Conservation (phyloP, 2,888 invertebrate genomes). For the Micropterix aruncella region DNA sequence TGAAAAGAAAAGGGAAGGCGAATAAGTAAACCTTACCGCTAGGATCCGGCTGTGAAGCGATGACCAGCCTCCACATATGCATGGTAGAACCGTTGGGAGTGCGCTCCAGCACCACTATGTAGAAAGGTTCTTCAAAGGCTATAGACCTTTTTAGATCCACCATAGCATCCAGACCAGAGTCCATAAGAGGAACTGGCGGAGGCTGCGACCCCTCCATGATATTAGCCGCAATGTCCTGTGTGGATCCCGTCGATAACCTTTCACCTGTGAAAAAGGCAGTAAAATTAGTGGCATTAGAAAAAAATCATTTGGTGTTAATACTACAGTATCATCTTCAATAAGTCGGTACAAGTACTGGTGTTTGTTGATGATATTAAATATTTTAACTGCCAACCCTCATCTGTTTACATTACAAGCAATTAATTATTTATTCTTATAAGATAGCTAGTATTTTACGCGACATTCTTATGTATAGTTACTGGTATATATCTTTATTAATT, state of each 20-base stretch:
- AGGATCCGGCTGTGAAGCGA: constrained; percentile 61
- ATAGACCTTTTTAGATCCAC: constrained; percentile 78
- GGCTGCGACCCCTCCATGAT: constrained; percentile 22
- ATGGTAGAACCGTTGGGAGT: constrained; percentile 72
- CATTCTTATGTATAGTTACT: no score
- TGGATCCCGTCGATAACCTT: not conserved
- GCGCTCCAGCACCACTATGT: constrained; percentile 84
- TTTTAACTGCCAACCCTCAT: no score
- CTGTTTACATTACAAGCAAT: no score
- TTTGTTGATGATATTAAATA: no score
- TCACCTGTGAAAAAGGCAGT: not conserved
- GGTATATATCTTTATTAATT: no score
- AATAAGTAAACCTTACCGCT: constrained; percentile 16
- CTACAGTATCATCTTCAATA: no score
- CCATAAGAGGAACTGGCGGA: constrained; percentile 36
- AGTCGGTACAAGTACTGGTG: no score
- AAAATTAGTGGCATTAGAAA: no score
- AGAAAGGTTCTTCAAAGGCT: constrained; percentile 89
- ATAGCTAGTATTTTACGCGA: no score
- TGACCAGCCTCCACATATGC: constrained; percentile 92
- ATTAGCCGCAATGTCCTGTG: not conserved
- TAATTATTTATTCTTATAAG: no score
- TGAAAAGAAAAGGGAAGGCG: not conserved
- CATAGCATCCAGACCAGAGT: constrained; percentile 67
- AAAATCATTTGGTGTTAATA: no score